Evolutionary conservation across 1,140 invertebrate genomes (phyloP).

Genomic region (Pachypeltis micranthus): DNA sequence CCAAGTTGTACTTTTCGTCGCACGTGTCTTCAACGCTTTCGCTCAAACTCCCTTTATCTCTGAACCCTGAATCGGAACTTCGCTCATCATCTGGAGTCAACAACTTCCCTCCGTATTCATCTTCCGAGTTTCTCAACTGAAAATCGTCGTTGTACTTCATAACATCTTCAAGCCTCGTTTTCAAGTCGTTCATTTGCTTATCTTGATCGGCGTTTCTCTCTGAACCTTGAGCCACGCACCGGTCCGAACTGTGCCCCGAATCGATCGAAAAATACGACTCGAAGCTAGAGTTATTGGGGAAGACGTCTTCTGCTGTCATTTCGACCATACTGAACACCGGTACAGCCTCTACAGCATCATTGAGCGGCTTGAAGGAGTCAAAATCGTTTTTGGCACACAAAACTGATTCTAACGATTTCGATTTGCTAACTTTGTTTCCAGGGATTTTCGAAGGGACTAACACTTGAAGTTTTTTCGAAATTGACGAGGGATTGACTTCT

Average conservation of each 20-base stretch:
- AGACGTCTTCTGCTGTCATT: conserved; percentile 11
- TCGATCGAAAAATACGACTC: conserved; percentile 17
- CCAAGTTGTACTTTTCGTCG: conserved; percentile 38
- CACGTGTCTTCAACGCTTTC: conserved; percentile 35
- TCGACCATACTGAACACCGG: conserved; percentile 16
- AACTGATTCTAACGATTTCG: conserved; percentile 15
- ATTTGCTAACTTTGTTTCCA: conserved; percentile 9
- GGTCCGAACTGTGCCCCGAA: conserved; percentile 18
- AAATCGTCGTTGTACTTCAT: conserved; percentile 20
- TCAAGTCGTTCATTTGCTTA: conserved; percentile 26
- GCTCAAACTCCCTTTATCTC: conserved; percentile 37
- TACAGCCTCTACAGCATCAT: not conserved
- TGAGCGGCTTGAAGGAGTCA: not conserved
- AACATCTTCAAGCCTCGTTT: conserved; percentile 26
- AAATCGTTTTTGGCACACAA: conserved; percentile 4
- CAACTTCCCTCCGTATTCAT: conserved; percentile 38
- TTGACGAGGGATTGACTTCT: not conserved
- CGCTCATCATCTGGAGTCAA: conserved; percentile 42
- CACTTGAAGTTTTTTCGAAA: not conserved
- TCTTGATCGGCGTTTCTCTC: conserved; percentile 14
- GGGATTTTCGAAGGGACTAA: not conserved
- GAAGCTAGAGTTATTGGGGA: conserved; percentile 7
- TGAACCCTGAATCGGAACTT: conserved; percentile 42
- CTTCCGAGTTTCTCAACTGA: conserved; percentile 28
- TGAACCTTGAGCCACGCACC: not conserved